Evolutionary conservation across 2,888 invertebrate genomes (phyloP), one percentile per base, ranked within the genome.

Genomic region (Sisyra terminalis): DNA sequence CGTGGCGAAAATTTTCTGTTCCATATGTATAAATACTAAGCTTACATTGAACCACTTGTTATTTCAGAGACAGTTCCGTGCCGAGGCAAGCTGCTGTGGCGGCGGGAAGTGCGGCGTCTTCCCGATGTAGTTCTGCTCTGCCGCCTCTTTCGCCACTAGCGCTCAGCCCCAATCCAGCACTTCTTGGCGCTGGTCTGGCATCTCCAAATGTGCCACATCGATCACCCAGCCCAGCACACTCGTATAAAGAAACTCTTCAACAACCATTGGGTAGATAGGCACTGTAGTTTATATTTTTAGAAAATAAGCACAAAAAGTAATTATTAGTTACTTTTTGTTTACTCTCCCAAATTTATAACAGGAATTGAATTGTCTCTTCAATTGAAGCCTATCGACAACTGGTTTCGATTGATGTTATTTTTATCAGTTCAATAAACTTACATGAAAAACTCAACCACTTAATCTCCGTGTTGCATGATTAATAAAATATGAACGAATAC

Each of bases 211-310:
- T 29, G 8, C 43, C 43, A 1, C 38, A 43, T 11, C 37, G 31
- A 29, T 43, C 43, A 10, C 43, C 43, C 3, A 38, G 43, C 3
- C 41, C 41, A 11, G 41, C 41, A 1, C 34, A 41, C 15, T 41
- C 41, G 2, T 34, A 41, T 8, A 41, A 34, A 11, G 41, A 41
- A 15, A 15, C 34, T 11, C 18, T 39, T n/a, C 32, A 41, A 14
- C 15, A 32, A 18, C 43, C 43, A 15, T 38, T 38, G 29, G 43
- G 43, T 43, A 38, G 16, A 11, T 17, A n/a, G 13, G 16, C 13
- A 38, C 16, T 14, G 11, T n/a, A 15, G 8, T 15, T 37, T 34
- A 9, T 34, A 34, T 3, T 3, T 14, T 34, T 11, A 34, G 14
- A 34, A 34, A n/a, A 11, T 30, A 24, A 24, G 7, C 24, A 24